Evolutionary conservation across 2,113 vertebrate species (phyloP).

Genomic region (Myocastor coypus): DNA sequence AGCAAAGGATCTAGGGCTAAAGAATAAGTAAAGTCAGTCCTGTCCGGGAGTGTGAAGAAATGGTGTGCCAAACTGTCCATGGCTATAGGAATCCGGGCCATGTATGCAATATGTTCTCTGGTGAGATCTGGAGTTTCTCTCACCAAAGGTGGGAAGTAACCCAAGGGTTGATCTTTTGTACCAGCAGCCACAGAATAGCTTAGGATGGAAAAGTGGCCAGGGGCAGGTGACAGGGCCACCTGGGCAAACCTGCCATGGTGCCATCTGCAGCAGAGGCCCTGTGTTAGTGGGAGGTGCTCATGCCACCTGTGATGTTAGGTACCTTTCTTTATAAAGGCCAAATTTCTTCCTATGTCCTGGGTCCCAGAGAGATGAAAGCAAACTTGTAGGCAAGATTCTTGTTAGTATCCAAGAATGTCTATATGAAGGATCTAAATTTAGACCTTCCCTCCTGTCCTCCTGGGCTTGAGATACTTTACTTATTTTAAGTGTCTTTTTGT

Average conservation of each 20-base stretch:
- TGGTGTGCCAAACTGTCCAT: accelerated
- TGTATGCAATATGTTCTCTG: background rate
- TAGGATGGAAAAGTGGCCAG: background rate
- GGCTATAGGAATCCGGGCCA: background rate
- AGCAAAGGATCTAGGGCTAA: background rate
- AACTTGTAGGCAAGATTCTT: constrained; percentile 40
- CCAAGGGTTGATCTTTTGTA: background rate
- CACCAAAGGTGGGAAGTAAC: background rate
- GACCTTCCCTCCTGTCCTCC: constrained; percentile 1
- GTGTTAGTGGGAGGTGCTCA: background rate
- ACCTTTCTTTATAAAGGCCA: background rate
- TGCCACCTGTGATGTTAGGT: background rate
- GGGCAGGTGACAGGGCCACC: background rate
- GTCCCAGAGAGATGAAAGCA: constrained; percentile 26
- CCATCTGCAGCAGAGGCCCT: background rate
- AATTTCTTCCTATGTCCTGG: constrained; percentile 24
- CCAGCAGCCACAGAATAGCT: background rate
- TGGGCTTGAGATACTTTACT: background rate
- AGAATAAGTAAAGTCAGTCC: background rate
- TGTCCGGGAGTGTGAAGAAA: background rate
- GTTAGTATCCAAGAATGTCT: constrained; percentile 24
- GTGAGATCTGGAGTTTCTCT: background rate
- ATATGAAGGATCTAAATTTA: constrained; percentile 16
- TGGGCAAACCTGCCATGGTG: background rate
- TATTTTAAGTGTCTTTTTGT: background rate